phyloP scores from a whole-genome alignment of 1,140 invertebrate species.

The Polypedilum vanderplanki region DNA sequence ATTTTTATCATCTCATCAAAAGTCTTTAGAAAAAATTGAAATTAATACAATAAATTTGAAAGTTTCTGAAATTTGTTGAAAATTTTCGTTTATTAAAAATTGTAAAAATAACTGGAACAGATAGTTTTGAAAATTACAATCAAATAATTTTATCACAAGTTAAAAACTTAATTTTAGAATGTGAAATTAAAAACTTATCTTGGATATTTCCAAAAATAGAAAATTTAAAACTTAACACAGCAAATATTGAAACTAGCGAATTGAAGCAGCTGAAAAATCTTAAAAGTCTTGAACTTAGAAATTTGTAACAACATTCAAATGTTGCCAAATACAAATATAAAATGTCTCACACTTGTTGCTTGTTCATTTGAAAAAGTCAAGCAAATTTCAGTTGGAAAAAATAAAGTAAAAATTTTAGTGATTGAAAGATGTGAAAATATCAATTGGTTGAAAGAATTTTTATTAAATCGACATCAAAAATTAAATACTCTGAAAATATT shows the following conservation, averaged over 20 bases:
- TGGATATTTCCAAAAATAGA: not conserved
- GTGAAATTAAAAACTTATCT: not conserved
- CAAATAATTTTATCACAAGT: not conserved
- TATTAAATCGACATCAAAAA: not conserved
- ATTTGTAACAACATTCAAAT: not conserved
- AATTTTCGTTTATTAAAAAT: not conserved
- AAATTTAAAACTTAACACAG: not conserved
- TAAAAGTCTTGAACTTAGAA: not conserved
- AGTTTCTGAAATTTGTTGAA: not conserved
- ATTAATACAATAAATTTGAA: not conserved
- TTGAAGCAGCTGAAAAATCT: not conserved
- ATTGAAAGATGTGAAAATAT: not conserved
- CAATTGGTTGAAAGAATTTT: not conserved
- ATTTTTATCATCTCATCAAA: not conserved
- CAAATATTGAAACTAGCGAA: not conserved
- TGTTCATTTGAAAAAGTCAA: not conserved
- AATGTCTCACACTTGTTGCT: not conserved
- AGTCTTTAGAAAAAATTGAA: not conserved
- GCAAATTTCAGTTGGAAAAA: not conserved
- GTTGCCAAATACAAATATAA: not conserved
- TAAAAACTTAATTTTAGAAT: not conserved
- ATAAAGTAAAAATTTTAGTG: not conserved
- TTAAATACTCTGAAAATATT: not conserved
- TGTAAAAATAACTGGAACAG: not conserved
- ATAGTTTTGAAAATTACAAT: not conserved